Evolutionary conservation across 2,797 vertebrate genomes (phyloP), one percentile per base, ranked within the genome.

Genomic region (Tiaroga cobitis): DNA sequence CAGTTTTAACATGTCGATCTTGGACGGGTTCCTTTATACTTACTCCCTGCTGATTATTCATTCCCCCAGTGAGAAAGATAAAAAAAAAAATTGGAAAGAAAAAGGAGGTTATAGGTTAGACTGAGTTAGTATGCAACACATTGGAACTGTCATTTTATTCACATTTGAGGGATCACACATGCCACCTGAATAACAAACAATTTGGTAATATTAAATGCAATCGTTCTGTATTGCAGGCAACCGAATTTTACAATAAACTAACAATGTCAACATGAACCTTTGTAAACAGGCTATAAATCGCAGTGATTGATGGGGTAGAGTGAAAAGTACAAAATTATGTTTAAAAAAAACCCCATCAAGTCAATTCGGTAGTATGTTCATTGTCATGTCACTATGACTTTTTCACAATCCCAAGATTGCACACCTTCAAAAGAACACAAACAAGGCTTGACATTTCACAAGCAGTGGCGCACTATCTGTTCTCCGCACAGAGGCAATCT

Each of bases 21-120:
- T 65, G 0, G 46, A 37, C 39, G 21, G 41, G 11, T 63, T 75
- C 21, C 39, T 41, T 76, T 49, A 81, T 90, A 90, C 87, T 90
- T 86, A 90, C 89, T 86, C 21, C 34, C 72, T 69, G 54, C 87
- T 88, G 83, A 77, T 77, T 76, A 76, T 13, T 49, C 24, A 77
- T 76, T 82, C 73, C 54, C 46, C n/a, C 56, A 81, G 73, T 29
- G 61, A 43, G 56, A 16, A 81, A 41, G 69, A 83, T 74, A 1
- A 39, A 8, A 1, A 41, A 80, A 84, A 83, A 77, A 26, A 81
- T 84, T 77, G 59, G 84, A 86, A 87, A 86, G 79, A 82, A 86
- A 65, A 86, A 34, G 81, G 54, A 86, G 75, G 82, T 56, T 81
- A 78, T 16, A 81, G 67, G 77, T 88, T 83, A 86, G 80, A 79